phyloP scores from a whole-genome alignment of 2,888 invertebrate genomes.

The Pheosia gnoma region DNA sequence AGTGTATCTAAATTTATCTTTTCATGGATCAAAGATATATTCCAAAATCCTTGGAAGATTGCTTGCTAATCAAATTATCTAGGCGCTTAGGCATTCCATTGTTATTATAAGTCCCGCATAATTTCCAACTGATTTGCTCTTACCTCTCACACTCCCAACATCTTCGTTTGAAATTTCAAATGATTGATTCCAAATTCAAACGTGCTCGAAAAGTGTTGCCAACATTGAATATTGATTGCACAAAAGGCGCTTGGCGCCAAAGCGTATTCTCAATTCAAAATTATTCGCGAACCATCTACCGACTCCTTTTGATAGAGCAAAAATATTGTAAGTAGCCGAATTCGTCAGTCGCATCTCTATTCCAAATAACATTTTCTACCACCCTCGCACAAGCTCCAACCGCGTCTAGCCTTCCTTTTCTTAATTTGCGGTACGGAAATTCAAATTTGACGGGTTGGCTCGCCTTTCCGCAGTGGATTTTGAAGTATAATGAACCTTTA shows the following conservation, averaged over 20 bases:
- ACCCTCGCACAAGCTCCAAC: constrained; percentile 31
- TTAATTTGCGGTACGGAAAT: constrained; percentile 76
- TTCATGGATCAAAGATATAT: too few relatives aligned
- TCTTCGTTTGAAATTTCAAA: constrained; percentile 66
- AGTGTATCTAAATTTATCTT: too few relatives aligned
- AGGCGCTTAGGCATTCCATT: neutral
- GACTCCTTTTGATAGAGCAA: constrained; percentile 80
- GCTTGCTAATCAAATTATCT: neutral
- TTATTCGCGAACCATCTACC: constrained; percentile 76
- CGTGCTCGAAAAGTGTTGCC: constrained; percentile 64
- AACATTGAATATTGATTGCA: constrained; percentile 84
- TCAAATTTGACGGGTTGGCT: constrained; percentile 78
- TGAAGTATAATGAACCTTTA: constrained; percentile 75
- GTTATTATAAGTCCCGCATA: constrained; percentile 6
- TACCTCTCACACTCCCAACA: constrained; percentile 40
- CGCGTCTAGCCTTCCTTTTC: constrained; percentile 45
- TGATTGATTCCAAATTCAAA: constrained; percentile 74
- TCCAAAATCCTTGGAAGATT: too few relatives aligned
- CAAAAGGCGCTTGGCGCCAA: constrained; percentile 80
- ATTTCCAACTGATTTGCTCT: constrained; percentile 32
- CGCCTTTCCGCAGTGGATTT: constrained; percentile 79
- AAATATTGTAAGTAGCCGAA: constrained; percentile 82
- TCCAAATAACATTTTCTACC: constrained; percentile 59
- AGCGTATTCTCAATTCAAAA: constrained; percentile 84
- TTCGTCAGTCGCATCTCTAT: constrained; percentile 76